Evolutionary conservation across 1,140 invertebrate genomes (phyloP), one percentile per base, ranked within the genome.

Genomic region (Archegozetes longisetosus): DNA sequence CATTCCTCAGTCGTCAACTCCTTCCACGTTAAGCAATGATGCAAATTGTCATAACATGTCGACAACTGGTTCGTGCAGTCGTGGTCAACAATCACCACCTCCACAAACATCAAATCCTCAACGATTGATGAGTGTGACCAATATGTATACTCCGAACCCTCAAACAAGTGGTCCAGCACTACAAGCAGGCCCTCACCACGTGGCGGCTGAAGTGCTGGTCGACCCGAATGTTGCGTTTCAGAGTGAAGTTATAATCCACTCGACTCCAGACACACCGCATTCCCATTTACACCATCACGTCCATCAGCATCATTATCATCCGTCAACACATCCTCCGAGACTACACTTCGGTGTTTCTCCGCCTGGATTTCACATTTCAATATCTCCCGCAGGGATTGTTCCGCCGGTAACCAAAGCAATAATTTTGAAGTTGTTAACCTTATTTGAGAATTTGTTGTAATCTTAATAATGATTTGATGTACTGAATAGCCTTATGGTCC

Each of bases 261-360:
- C 49, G 29, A 25, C 4, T 28, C 22, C 29, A 20, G 58, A 63
- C 27, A 27, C 24, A 26, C 13, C 65, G 46, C 76, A 78, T 67
- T 77, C 76, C 65, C 78, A 78, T 61, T 74, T 82, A 2, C 80
- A 82, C 70, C 80, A 82, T 71, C 80, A 82, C 64, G 76, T 81
- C 70, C 78, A 79, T 65, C 80, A 82, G 70, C 78, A 79, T 65
- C 80, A 82, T 68, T 79, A 80, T 68, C 77, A 80, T 67, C 71
- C 72, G 47, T 71, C 72, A 64, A 64, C 69, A 62, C 69, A 72
- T 59, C 75, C 69, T 51, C 68, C 73, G 29, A 69, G 75, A 65
- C 74, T 78, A 54, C 78, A 80, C 66, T 68, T 70, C 58, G 65
- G 63, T 60, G 53, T 67, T 63, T 60, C 67, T 52, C 66, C 65